Base-by-base conservation (phyloP, 1,140 invertebrate species). In the Drosophila santomea region DNA sequence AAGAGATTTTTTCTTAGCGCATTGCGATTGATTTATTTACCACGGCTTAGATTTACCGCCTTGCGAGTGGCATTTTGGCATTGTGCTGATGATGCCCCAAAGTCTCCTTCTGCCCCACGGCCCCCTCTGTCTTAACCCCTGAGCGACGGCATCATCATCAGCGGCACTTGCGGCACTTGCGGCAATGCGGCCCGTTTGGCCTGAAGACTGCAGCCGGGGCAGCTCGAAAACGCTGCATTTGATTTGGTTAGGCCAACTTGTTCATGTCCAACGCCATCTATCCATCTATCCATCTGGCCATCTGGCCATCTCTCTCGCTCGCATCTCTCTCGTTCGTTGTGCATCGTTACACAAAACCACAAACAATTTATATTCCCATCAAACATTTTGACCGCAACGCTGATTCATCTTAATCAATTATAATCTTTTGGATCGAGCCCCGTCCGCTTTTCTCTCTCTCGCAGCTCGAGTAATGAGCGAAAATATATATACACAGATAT, bases 331-430 rank as follows among this genome's bases (percentile, higher is more conserved):
- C 72, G 60, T 58, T 52, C 72, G 60, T 58, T 71, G 69, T 77
- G 78, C 84, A 84, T 84, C 84, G 80, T 84, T 89, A 89, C 84
- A 89, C 84, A 90, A 90, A 90, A 90, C 85, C 85, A 90, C 85
- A 90, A 90, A 90, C 86, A 90, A 90, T 90, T 90, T 90, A 91
- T 91, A 90, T 90, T 90, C 85, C 85, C 85, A 90, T 90, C 85
- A 86, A 90, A 90, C 85, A 90, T 90, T 90, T 71, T 90, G 85
- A 90, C 85, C 85, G 88, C 85, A 90, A 82, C 85, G 82, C 85
- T 90, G 85, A 90, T 90, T 90, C 85, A 90, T 90, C 85, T 90
- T 90, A 90, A 90, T 90, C 85, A 90, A 90, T 90, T 90, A 90
- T 90, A 90, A 90, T 89, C 84, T 89, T 89, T 89, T 84, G 64